Conservation (phyloP, 2,888 invertebrate species). For the Yponomeuta evonymella region DNA sequence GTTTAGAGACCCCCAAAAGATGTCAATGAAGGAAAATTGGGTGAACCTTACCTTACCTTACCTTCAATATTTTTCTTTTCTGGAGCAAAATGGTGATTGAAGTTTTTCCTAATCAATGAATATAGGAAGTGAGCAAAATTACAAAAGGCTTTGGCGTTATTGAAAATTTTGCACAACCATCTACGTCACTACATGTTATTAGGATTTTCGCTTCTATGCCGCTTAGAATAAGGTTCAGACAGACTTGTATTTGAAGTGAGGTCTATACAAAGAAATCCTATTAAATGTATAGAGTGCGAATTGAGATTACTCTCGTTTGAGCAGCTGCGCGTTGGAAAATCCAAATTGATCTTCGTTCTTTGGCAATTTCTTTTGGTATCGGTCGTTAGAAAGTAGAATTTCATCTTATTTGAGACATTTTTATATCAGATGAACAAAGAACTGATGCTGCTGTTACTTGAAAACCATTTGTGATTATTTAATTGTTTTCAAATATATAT, state of each 20-base stretch:
- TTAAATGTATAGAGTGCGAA: neutral
- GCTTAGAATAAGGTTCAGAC: neutral
- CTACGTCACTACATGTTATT: neutral
- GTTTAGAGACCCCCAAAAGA: too few relatives aligned
- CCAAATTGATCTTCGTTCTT: neutral
- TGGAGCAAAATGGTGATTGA: neutral
- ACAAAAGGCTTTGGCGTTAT: constrained; percentile 22
- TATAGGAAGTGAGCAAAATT: constrained; percentile 4
- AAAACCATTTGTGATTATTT: too few relatives aligned
- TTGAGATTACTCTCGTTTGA: neutral
- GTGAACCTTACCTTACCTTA: neutral
- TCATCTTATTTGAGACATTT: neutral
- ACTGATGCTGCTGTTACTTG: too few relatives aligned
- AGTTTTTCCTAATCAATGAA: constrained; percentile 1
- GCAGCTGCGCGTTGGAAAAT: neutral
- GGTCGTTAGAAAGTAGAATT: neutral
- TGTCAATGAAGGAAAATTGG: neutral
- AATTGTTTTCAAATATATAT: too few relatives aligned
- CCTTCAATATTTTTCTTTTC: constrained; percentile 2
- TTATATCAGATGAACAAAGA: neutral
- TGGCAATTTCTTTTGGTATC: neutral
- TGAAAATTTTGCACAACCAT: neutral
- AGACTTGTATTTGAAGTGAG: too few relatives aligned
- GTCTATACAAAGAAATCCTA: neutral
- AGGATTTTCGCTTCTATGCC: neutral